These are phyloP conservation scores for Tauraco hartlaubi DNA, from an alignment of 2,797 vertebrate genomes.

Conservation along the genomic window DNA sequence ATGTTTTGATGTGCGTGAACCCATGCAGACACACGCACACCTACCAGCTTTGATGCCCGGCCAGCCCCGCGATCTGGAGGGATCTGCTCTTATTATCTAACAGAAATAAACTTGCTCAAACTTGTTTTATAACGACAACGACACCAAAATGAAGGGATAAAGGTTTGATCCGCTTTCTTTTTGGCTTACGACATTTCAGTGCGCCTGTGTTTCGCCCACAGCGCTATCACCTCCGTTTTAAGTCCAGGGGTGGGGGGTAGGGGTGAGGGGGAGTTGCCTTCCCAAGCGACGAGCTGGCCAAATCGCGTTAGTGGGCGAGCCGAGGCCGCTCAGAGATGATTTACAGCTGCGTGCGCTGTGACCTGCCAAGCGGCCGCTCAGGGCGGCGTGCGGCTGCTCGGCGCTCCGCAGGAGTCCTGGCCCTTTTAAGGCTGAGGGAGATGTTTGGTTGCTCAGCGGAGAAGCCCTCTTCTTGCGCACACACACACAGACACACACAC, in stretches of 20 bases:
- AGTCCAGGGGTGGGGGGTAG: accelerated
- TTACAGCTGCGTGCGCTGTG: accelerated
- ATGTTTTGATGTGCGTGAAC: neutral
- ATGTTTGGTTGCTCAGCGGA: neutral
- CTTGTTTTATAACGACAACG: neutral
- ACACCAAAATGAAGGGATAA: neutral
- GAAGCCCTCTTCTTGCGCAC: neutral
- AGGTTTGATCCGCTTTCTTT: neutral
- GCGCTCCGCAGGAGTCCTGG: neutral
- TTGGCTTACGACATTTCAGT: neutral
- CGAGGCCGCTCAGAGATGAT: neutral
- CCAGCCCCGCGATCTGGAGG: neutral
- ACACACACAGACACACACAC: no score
- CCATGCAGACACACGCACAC: accelerated
- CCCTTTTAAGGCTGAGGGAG: no score
- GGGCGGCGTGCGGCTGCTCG: neutral
- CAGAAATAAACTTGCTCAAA: neutral
- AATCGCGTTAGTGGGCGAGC: neutral
- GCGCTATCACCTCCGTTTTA: neutral
- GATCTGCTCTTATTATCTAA: neutral
- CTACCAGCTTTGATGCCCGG: neutral
- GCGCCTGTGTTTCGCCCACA: neutral
- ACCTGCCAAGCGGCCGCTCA: neutral
- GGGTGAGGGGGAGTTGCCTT: neutral
- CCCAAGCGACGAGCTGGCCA: neutral